Evolutionary conservation across 2,888 invertebrate species (phyloP).

Genomic region (Vannuccia rotundouncinata): DNA sequence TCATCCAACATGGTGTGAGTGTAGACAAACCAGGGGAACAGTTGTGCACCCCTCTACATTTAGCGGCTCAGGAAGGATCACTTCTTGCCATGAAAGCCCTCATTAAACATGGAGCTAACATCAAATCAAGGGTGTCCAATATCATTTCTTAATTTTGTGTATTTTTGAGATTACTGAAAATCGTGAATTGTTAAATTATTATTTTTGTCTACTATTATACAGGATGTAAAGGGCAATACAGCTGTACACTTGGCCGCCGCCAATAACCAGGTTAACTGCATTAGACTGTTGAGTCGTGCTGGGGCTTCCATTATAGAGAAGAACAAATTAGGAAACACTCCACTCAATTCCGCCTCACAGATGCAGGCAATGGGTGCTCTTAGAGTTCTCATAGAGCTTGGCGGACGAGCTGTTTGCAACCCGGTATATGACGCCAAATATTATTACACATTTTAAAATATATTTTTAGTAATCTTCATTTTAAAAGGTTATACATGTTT

Average conservation of each 20-base stretch:
- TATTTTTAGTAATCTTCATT: too few species aligned
- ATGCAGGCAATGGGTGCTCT: not conserved
- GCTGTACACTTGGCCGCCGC: not conserved
- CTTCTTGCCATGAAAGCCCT: not conserved
- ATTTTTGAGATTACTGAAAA: not conserved
- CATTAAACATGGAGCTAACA: not conserved
- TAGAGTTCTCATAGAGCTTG: not conserved
- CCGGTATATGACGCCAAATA: too few species aligned
- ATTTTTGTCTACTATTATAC: not conserved
- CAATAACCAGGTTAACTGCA: not conserved
- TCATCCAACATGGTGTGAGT: not conserved
- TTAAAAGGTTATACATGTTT: too few species aligned
- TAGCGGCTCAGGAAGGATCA: not conserved
- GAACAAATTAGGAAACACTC: not conserved
- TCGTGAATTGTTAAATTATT: not conserved
- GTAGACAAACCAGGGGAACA: not conserved
- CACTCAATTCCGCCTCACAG: not conserved
- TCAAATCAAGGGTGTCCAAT: not conserved
- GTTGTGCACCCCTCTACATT: not conserved
- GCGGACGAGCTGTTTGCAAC: not conserved
- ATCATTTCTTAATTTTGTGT: not conserved
- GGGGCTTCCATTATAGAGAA: not conserved
- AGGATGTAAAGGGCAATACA: not conserved
- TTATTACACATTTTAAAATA: too few species aligned
- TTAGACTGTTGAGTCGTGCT: not conserved